Conservation (phyloP, 2,888 invertebrate genomes). For the Arctia plantaginis region DNA sequence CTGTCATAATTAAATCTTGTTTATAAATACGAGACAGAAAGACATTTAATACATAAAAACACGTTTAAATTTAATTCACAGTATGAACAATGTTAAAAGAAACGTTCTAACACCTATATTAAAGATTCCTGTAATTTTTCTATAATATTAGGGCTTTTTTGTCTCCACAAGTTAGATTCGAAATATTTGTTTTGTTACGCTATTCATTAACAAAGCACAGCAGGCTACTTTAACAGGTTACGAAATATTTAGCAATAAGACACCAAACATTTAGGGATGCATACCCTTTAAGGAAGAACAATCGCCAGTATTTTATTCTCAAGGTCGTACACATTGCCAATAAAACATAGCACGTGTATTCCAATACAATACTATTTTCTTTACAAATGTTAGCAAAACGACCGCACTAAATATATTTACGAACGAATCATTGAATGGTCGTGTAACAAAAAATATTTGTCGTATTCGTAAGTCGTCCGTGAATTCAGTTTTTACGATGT, state of each 20-base stretch:
- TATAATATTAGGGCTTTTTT: too few species aligned
- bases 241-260: not conserved
- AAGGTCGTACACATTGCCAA: constrained; percentile 10
- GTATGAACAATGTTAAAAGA: too few species aligned
- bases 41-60: not conserved
- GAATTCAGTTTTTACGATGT: constrained; percentile 67
- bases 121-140: too few species aligned
- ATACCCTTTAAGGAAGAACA: constrained; percentile 22
- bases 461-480: constrained; percentile 55
- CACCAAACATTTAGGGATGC: not conserved
- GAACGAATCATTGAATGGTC: constrained; percentile 34
- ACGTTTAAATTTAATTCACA: too few species aligned
- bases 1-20: not conserved
- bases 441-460: constrained; percentile 50
- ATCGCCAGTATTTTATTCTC: constrained; percentile 16
- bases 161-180: too few species aligned
- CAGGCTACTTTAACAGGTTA: not conserved
- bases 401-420: constrained; percentile 25
- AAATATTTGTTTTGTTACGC: too few species aligned
- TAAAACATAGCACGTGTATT: constrained; percentile 4
- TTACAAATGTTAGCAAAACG: constrained; percentile 15
- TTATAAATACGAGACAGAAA: not conserved
- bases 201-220: too few species aligned
- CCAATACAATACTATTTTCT: constrained; percentile 17
- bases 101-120: too few species aligned